Percentiles rank a stretch among this genome's conserved stretches.
These are phyloP conservation scores for Neoarius graeffei DNA, from an alignment of 2,113 vertebrate genomes.

Conservation along the genomic window DNA sequence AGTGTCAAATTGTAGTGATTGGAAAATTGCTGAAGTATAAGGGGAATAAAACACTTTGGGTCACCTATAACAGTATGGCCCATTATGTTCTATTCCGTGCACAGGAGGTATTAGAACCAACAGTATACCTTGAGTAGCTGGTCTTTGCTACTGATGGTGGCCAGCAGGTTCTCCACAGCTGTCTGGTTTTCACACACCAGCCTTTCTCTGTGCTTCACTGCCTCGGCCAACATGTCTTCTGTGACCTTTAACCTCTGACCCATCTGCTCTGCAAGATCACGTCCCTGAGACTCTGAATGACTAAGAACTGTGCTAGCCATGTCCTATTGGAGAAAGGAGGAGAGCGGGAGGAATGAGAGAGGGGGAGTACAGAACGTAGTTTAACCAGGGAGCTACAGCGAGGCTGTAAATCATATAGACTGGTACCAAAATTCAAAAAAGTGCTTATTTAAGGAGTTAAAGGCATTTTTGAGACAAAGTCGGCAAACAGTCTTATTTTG, in stretches of 20 bases:
- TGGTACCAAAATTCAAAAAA: too few species aligned
- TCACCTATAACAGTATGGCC: not conserved
- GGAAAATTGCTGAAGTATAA: not conserved
- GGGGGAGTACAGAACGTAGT: not conserved
- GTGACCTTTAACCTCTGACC: constrained; percentile 75
- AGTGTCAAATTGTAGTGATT: not conserved
- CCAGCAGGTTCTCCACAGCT: constrained; percentile 72
- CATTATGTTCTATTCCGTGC: not conserved
- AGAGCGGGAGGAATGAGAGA: not conserved
- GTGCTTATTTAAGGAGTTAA: too few species aligned
- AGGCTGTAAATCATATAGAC: not conserved
- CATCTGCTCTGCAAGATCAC: constrained; percentile 73
- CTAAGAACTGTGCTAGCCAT: constrained; percentile 65
- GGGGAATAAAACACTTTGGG: not conserved
- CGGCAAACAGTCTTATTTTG: too few species aligned
- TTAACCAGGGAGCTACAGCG: not conserved
- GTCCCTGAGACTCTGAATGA: constrained; percentile 66
- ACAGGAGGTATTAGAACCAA: not conserved
- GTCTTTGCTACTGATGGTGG: constrained; percentile 76
- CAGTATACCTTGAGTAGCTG: constrained; percentile 72
- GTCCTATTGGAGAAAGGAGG: constrained; percentile 58
- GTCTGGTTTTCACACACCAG: constrained; percentile 74
- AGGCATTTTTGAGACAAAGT: too few species aligned
- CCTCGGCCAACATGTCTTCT: constrained; percentile 73
- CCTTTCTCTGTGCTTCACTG: constrained; percentile 72